These are phyloP conservation scores for Doris montereyensis DNA, from an alignment of 2,888 invertebrate species.

Conservation along the genomic window DNA sequence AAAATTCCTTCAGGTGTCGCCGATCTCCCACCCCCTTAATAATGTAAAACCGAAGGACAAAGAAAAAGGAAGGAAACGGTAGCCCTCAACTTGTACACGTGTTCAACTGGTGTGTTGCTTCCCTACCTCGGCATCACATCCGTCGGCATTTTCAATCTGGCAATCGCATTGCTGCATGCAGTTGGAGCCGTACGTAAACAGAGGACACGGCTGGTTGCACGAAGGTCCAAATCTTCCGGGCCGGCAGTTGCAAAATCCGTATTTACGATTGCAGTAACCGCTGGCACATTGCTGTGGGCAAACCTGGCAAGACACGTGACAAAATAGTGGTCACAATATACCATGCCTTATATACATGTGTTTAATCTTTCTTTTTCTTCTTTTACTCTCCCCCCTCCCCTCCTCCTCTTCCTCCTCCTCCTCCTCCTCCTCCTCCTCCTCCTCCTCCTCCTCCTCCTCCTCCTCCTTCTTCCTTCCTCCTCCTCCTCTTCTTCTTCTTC, in stretches of 20 bases:
- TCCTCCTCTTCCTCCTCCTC: not conserved
- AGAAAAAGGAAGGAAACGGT: no score
- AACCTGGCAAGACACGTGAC: conserved; percentile 33
- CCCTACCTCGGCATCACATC: conserved; percentile 72
- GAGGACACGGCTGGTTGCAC: conserved; percentile 91
- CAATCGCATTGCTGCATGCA: conserved; percentile 76
- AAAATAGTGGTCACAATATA: no score
- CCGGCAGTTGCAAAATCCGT: conserved; percentile 73
- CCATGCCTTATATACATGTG: no score
- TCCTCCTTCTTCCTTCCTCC: not conserved
- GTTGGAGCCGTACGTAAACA: conserved; percentile 85
- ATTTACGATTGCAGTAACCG: conserved; percentile 72
- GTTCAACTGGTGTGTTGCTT: no score
- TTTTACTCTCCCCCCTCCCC: no score
- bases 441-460: not conserved
- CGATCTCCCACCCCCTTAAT: no score
- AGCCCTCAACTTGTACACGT: no score
- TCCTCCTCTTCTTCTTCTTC: not conserved
- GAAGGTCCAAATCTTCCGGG: conserved; percentile 77
- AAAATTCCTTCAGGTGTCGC: no score
- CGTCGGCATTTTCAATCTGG: conserved; percentile 58
- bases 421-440: not conserved
- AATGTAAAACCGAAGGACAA: no score
- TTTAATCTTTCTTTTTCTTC: no score
- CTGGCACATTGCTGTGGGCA: conserved; percentile 71